Base-by-base conservation (phyloP, 2,113 vertebrate genomes). In the Dicerorhinus sumatrensis region DNA sequence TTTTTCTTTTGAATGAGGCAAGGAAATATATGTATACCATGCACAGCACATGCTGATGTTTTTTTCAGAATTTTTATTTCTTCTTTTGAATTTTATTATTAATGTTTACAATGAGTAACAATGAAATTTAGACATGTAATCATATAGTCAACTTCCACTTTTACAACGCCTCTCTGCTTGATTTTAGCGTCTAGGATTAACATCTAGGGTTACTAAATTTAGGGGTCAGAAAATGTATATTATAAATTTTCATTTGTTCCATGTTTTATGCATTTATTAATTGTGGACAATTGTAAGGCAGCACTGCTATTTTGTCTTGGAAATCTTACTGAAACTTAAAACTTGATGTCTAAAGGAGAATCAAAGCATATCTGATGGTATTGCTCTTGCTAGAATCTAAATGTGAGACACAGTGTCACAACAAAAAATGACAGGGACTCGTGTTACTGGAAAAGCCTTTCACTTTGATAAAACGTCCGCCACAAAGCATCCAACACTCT, bases 381-480 rank as follows among this genome's bases (percentile, higher is more conserved):
- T 7, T 56, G 6, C 8, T 31, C 23, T 83, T 95, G 31, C 75
- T 77, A 1, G 6, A 54, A 81, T 67, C 16, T 36, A 83, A 58
- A 56, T 33, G 12, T 11, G 31, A 76, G 60, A 67, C 17, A 29
- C 25, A 46, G 2, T 79, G 23, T 97, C 36, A 83, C 83, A 54
- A 60, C 10, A 23, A 27, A 80, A 94, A 54, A 23, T 56, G 72
- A 95, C 69, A 80, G 8, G 36, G 14, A 14, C 17, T 60, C 14
- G 0, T 7, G 14, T 23, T 92, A 27, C 25, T 76, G 8, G 79
- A 33, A 86, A 83, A 92, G 33, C 3, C 51, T 89, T 96, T 95
- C 70, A 54, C 23, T 95, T 80, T 92, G 56, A 91, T 93, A 79
- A 96, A 73, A 79, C 29, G 62, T 54, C 48, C 83, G 33, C 62